These are phyloP conservation scores for Suncus etruscus DNA, from an alignment of 2,113 vertebrate species.

Conservation along the genomic window DNA sequence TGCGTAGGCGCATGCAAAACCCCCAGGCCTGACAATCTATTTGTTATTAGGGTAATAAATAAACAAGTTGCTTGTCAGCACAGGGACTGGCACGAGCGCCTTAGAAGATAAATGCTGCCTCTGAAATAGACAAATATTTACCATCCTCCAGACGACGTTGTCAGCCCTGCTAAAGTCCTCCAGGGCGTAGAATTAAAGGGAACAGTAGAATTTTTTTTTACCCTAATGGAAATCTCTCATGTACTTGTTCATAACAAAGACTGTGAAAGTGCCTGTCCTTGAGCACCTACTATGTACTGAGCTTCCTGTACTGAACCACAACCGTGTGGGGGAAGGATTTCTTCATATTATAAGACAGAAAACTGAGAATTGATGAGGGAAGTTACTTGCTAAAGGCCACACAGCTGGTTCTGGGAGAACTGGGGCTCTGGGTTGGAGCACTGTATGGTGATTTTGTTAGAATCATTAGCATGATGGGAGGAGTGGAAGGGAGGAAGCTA, in stretches of 20 bases:
- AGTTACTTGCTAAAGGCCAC: constrained; percentile 10
- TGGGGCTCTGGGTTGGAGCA: not conserved
- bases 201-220: constrained; percentile 81
- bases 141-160: constrained; percentile 84
- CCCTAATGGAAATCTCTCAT: constrained; percentile 59
- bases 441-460: not conserved
- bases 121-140: constrained; percentile 91
- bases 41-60: constrained; percentile 91
- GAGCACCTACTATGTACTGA: constrained; percentile 28
- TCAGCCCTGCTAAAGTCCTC: constrained; percentile 85
- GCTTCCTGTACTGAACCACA: not conserved
- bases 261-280: constrained; percentile 23
- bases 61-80: constrained; percentile 90
- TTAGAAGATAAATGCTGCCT: constrained; percentile 89
- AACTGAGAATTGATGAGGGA: not conserved
- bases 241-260: constrained; percentile 51
- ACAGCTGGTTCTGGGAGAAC: not conserved
- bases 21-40: constrained; percentile 88
- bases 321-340: not conserved
- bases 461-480: not conserved
- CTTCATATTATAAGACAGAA: not conserved
- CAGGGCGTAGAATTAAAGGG: constrained; percentile 83
- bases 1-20: constrained; percentile 16
- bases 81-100: constrained; percentile 86
- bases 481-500: not conserved